Evolutionary conservation across 2,113 vertebrate genomes (phyloP).

Genomic region (Onychorhynchus coronatus): DNA sequence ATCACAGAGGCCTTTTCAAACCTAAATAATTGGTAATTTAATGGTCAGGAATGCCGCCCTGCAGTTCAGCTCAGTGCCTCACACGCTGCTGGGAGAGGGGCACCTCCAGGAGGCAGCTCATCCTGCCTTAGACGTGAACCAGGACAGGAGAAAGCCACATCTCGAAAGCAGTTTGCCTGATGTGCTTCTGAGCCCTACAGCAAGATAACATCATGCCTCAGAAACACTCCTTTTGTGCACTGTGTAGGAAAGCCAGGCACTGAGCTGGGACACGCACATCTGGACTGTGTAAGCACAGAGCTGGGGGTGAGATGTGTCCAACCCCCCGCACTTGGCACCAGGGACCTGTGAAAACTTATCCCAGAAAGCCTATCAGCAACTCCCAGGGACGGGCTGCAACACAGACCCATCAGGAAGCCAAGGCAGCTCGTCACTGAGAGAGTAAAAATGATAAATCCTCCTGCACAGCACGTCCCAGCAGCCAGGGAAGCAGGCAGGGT

Average conservation of each 20-base stretch:
- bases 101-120: not conserved
- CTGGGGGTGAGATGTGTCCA: not conserved
- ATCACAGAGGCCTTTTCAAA: not conserved
- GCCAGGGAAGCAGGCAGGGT: not conserved
- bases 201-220: not conserved
- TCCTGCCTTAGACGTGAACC: not conserved
- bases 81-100: not conserved
- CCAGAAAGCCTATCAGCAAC: constrained; percentile 27
- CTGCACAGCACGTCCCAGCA: not conserved
- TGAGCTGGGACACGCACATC: fast-evolving
- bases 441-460: not conserved
- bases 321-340: not conserved
- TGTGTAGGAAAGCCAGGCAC: not conserved
- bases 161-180: not conserved
- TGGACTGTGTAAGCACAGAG: not conserved
- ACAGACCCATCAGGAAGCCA: not conserved
- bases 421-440: not conserved
- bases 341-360: not conserved
- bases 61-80: not conserved
- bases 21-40: not conserved
- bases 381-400: not conserved
- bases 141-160: not conserved
- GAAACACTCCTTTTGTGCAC: not conserved
- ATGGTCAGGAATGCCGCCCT: not conserved
- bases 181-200: not conserved